These are phyloP conservation scores for Thera britannica DNA, from an alignment of 2,888 invertebrate species.

Conservation along the genomic window DNA sequence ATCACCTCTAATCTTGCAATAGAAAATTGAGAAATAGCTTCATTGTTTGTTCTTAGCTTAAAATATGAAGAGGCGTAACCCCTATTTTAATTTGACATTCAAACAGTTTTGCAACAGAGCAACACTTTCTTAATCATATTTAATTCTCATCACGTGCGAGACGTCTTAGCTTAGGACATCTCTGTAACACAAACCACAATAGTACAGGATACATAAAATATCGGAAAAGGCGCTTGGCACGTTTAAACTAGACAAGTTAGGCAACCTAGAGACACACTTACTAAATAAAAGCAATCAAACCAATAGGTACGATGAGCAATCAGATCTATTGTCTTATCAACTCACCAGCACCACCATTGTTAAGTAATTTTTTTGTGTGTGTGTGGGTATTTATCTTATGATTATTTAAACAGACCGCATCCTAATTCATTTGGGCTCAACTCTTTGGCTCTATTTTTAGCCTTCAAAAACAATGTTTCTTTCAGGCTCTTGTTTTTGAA, in stretches of 20 bases:
- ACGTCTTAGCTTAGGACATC: slow-evolving; percentile 60
- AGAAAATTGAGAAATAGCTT: no score
- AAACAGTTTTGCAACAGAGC: slow-evolving; percentile 6
- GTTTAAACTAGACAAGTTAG: slow-evolving; percentile 53
- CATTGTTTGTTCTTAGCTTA: no score
- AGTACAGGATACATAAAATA: slow-evolving; percentile 66
- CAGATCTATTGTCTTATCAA: no score
- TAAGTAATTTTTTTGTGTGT: no score
- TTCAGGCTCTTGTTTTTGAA: neutral
- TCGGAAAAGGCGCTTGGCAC: slow-evolving; percentile 60
- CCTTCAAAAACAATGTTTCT: neutral
- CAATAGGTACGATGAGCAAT: slow-evolving; percentile 11
- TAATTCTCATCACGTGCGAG: slow-evolving; percentile 60
- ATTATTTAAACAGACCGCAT: neutral
- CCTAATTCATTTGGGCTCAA: neutral
- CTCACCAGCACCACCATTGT: no score
- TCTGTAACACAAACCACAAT: slow-evolving; percentile 65
- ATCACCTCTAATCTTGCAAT: no score
- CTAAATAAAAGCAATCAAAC: slow-evolving; percentile 20
- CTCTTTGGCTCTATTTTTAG: neutral
- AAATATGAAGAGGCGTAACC: no score
- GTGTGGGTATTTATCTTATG: neutral
- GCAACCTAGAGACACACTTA: slow-evolving; percentile 67
- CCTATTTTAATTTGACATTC: neutral
- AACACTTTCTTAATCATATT: slow-evolving; percentile 19